These are phyloP conservation scores for Pogoniulus pusillus DNA, from an alignment of 2,797 vertebrate species.

Conservation along the genomic window DNA sequence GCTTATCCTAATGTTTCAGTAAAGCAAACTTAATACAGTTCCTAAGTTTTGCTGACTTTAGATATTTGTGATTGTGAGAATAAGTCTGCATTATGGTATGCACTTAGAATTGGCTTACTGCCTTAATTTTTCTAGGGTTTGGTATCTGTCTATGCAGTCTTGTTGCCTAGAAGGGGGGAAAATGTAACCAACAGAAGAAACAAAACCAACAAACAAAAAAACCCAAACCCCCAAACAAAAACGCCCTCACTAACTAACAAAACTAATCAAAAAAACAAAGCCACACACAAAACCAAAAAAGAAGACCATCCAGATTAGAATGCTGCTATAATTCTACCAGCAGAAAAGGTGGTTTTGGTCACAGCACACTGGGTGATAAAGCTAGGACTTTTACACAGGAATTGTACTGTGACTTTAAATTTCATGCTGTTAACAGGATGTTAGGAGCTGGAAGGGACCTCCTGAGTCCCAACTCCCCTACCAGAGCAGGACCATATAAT, in stretches of 20 bases:
- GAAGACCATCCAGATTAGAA: neutral
- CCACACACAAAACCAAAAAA: neutral
- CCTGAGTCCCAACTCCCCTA: too few relatives aligned
- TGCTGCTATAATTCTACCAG: neutral
- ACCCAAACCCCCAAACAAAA: too few relatives aligned
- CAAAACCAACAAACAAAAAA: neutral
- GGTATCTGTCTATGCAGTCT: neutral
- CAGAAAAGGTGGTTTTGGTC: neutral
- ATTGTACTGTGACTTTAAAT: neutral
- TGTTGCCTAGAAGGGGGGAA: neutral
- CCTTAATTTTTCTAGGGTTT: neutral
- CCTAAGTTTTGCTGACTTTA: neutral
- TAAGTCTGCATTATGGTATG: neutral
- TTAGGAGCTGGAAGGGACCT: too few relatives aligned
- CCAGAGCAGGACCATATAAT: too few relatives aligned
- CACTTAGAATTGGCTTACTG: neutral
- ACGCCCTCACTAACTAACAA: too few relatives aligned
- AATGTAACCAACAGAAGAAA: neutral
- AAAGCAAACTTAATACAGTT: neutral
- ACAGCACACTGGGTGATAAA: neutral
- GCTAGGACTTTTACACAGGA: neutral
- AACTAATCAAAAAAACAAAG: neutral
- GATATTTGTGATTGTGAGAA: neutral
- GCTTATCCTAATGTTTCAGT: neutral
- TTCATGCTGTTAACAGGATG: neutral